Evolutionary conservation across 1,140 invertebrate genomes (phyloP).

Genomic region (Helicoverpa zea): DNA sequence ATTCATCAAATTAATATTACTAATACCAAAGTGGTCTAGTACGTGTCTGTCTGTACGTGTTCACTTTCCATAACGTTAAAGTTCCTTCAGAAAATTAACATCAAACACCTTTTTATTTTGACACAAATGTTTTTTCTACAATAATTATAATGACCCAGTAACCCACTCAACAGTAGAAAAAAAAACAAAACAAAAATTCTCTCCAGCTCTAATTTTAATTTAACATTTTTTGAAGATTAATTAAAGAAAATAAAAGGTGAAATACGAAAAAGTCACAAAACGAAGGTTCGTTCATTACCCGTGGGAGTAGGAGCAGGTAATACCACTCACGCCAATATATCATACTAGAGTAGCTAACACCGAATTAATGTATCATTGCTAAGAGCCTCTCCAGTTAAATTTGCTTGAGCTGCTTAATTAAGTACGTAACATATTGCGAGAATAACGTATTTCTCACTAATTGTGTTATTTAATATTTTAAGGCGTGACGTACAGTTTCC

Average conservation of each 20-base stretch:
- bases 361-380: slow-evolving; percentile 41
- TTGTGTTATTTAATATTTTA: slow-evolving; percentile 21
- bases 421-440: slow-evolving; percentile 17
- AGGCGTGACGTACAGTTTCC: too few relatives aligned
- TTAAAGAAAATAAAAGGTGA: neutral
- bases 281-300: slow-evolving; percentile 1
- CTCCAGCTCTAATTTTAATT: neutral
- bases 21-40: too few relatives aligned
- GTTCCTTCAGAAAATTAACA: too few relatives aligned
- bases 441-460: slow-evolving; percentile 2
- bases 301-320: slow-evolving; percentile 21
- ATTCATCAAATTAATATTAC: too few relatives aligned
- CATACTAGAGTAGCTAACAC: slow-evolving; percentile 25
- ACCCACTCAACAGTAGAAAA: neutral
- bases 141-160: too few relatives aligned
- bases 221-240: neutral
- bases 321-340: slow-evolving; percentile 7
- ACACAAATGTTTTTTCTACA: too few relatives aligned
- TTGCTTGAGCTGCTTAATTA: slow-evolving; percentile 38
- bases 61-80: too few relatives aligned
- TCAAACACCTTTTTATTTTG: too few relatives aligned
- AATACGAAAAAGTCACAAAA: slow-evolving; percentile 11
- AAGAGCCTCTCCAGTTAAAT: slow-evolving; percentile 40
- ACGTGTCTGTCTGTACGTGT: too few relatives aligned
- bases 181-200: neutral